phyloP scores from a whole-genome alignment of 1,140 invertebrate species.

The Nephila pilipes region DNA sequence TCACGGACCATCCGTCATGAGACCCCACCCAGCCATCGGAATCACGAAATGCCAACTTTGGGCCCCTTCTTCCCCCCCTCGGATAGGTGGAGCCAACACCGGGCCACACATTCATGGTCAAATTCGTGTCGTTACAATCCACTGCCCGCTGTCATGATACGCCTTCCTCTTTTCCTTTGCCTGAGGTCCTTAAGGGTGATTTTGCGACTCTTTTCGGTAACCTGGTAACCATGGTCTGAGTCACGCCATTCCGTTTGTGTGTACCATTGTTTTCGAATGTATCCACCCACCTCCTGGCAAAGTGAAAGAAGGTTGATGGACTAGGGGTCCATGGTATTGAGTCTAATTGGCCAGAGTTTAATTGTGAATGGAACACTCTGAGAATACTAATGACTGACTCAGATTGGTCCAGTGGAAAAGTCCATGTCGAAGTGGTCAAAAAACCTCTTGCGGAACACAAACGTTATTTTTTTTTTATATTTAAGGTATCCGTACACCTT shows the following conservation, averaged over 20 bases:
- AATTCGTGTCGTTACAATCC: conserved; percentile 68
- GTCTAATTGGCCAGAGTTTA: no score
- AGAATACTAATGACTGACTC: no score
- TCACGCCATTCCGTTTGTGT: conserved; percentile 13
- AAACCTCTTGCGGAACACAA: no score
- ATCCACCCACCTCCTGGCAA: background rate
- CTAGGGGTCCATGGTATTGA: background rate
- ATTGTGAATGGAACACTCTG: no score
- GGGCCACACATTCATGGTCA: conserved; percentile 37
- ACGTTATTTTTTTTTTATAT: no score
- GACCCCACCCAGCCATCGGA: conserved; percentile 66
- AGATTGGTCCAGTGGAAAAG: no score
- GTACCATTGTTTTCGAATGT: background rate
- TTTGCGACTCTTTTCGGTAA: conserved; percentile 27
- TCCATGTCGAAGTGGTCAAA: no score
- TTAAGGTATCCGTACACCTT: no score
- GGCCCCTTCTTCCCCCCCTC: background rate
- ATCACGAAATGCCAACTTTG: conserved; percentile 71
- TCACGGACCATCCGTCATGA: conserved; percentile 65
- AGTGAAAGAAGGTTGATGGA: background rate
- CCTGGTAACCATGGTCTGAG: conserved; percentile 48
- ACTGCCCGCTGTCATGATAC: conserved; percentile 58
- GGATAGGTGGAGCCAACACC: conserved; percentile 46
- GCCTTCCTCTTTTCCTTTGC: conserved; percentile 33
- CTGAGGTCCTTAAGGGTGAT: background rate